phyloP scores from a whole-genome alignment of 2,888 invertebrate genomes.

The Lasioglossum figueresi region DNA sequence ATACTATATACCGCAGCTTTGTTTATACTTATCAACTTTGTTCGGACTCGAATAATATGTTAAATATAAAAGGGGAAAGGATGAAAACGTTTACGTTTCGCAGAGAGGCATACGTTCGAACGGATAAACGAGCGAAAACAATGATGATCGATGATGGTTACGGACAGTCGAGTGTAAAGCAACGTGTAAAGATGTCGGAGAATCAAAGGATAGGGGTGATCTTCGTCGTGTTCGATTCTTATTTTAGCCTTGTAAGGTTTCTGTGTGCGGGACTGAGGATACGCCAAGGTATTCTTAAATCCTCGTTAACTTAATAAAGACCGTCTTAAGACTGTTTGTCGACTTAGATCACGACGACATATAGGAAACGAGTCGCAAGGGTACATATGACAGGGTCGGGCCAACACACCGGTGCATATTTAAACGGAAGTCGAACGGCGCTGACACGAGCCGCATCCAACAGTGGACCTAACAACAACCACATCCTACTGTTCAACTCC shows the following conservation, averaged over 20 bases:
- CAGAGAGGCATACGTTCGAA: not conserved
- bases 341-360: slow-evolving; percentile 75
- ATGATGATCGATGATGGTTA: not conserved
- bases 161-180: not conserved
- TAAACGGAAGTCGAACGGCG: slow-evolving; percentile 72
- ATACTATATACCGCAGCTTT: not conserved
- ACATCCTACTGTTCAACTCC: slow-evolving; percentile 70
- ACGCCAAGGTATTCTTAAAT: slow-evolving; percentile 82
- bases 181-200: slow-evolving; percentile 11
- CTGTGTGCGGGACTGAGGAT: slow-evolving; percentile 77
- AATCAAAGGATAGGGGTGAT: slow-evolving; percentile 51
- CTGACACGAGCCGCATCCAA: slow-evolving; percentile 80
- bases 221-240: slow-evolving; percentile 64
- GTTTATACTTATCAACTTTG: not conserved
- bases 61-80: too few species aligned
- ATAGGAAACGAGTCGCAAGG: slow-evolving; percentile 67
- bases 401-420: slow-evolving; percentile 72
- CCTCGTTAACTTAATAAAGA: slow-evolving; percentile 81
- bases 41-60: not conserved
- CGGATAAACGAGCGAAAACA: not conserved
- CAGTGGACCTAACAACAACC: slow-evolving; percentile 75
- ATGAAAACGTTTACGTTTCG: not conserved
- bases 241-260: slow-evolving; percentile 78
- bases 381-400: slow-evolving; percentile 76
- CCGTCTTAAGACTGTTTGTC: slow-evolving; percentile 82